Conservation (phyloP, 2,888 invertebrate genomes). For the Lasioglossum lativentre region DNA sequence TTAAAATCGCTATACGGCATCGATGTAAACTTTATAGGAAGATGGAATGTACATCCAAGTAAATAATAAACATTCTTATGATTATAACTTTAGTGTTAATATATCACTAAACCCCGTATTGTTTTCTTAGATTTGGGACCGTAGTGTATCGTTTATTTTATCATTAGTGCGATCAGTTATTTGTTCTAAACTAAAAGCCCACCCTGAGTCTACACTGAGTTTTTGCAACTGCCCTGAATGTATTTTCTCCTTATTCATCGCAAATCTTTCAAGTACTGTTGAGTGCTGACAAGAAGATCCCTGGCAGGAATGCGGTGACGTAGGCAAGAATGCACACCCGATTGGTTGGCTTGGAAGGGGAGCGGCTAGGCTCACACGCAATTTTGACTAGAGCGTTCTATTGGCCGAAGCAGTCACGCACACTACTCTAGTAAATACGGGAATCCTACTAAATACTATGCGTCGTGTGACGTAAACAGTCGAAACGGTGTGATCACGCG, state of each 20-base stretch:
- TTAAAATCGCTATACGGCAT: not conserved
- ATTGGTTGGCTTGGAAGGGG: too few species aligned
- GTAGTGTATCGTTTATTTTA: not conserved
- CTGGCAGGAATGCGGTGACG: too few species aligned
- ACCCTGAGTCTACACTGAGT: not conserved
- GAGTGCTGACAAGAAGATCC: too few species aligned
- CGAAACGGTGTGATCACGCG: too few species aligned
- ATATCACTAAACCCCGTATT: not conserved
- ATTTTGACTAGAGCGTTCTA: too few species aligned
- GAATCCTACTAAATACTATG: too few species aligned
- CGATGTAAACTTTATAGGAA: not conserved
- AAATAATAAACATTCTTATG: not conserved
- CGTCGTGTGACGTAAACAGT: too few species aligned
- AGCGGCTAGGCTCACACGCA: too few species aligned
- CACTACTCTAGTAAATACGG: too few species aligned
- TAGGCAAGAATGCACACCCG: too few species aligned
- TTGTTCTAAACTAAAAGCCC: not conserved
- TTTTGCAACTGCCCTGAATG: not conserved
- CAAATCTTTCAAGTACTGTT: not conserved
- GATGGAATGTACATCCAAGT: not conserved
- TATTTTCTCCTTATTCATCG: not conserved
- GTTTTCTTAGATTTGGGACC: not conserved
- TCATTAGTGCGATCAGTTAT: not conserved
- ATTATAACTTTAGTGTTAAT: not conserved
- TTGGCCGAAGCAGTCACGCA: too few species aligned